Conservation (phyloP, 2,113 vertebrate species). For the Hyperoodon ampullatus region DNA sequence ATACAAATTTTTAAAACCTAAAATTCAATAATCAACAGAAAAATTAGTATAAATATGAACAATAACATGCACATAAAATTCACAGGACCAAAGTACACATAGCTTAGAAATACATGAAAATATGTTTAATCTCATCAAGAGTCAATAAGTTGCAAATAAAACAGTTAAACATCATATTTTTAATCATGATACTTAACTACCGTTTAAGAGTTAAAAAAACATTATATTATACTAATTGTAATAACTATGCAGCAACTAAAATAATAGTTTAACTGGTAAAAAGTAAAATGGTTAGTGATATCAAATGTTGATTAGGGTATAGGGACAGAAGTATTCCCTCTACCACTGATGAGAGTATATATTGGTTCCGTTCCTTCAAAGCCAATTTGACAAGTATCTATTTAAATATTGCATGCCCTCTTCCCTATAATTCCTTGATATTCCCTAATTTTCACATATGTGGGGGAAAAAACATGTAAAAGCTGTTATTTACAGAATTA, state of each 20-base stretch:
- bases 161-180: neutral
- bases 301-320: neutral
- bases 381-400: neutral
- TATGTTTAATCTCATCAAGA: neutral
- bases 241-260: neutral
- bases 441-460: neutral
- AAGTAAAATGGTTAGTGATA: neutral
- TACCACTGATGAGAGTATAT: neutral
- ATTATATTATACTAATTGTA: neutral
- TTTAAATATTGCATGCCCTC: neutral
- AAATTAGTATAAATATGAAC: neutral
- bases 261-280: neutral
- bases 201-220: neutral
- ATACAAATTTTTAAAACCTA: neutral
- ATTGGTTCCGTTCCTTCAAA: neutral
- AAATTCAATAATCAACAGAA: constrained; percentile 18
- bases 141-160: neutral
- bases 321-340: neutral
- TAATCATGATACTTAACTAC: neutral
- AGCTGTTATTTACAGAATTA: neutral
- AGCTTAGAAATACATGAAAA: neutral
- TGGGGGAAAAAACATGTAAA: neutral
- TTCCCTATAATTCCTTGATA: neutral
- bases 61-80: neutral
- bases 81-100: neutral